A percentile compares a stretch with the other conserved stretches of the same genome.
These are phyloP conservation scores for Crambe crambe DNA, from an alignment of 37 sponge, comb jelly and placozoan species.

Conservation along the genomic window DNA sequence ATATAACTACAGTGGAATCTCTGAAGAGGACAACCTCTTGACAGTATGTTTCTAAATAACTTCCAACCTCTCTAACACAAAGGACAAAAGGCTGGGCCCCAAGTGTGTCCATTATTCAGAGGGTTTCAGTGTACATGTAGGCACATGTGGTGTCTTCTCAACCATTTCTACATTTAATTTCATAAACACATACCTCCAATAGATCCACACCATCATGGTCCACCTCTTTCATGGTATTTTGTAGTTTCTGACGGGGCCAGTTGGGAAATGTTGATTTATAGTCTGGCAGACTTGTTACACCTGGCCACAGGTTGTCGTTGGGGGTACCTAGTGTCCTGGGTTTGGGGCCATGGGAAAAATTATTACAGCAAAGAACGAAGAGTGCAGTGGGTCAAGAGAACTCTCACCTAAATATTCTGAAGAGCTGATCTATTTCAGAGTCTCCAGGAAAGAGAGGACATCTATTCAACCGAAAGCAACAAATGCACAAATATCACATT, in stretches of 20 bases:
- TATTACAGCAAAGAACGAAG: neutral
- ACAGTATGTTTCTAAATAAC: too few relatives aligned
- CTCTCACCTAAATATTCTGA: conserved; percentile 92
- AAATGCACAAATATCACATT: neutral
- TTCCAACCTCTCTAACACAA: too few relatives aligned
- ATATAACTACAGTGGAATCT: too few relatives aligned
- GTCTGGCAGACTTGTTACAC: conserved; percentile 85
- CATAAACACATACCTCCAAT: conserved; percentile 63
- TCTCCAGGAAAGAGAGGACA: conserved; percentile 96
- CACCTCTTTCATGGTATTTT: conserved; percentile 46
- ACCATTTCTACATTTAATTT: too few relatives aligned
- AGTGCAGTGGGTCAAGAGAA: neutral
- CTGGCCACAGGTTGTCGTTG: conserved; percentile 90
- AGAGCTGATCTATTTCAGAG: conserved; percentile 98
- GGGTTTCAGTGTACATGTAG: too few relatives aligned
- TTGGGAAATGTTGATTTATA: conserved; percentile 95
- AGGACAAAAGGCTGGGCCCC: too few relatives aligned
- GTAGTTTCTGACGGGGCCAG: conserved; percentile 79
- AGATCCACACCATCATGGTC: conserved; percentile 69
- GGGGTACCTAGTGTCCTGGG: conserved; percentile 94
- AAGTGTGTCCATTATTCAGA: too few relatives aligned
- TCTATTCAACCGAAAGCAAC: conserved; percentile 49
- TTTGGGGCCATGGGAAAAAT: neutral
- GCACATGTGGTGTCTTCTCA: too few relatives aligned
- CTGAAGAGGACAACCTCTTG: neutral